phyloP scores from a whole-genome alignment of 2,888 invertebrate species.

The Agrotis exclamationis region DNA sequence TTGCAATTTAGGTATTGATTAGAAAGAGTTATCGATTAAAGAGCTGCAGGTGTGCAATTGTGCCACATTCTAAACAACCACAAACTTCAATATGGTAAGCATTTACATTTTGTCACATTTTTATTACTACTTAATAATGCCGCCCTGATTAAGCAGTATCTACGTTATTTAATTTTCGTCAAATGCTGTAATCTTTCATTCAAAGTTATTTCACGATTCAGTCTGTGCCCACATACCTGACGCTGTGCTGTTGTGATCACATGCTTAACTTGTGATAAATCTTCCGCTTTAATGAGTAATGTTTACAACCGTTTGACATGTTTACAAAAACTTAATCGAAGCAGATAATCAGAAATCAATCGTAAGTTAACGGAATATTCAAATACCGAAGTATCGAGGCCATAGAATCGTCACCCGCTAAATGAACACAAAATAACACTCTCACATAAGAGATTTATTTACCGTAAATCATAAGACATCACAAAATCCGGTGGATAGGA shows the following conservation, averaged over 20 bases:
- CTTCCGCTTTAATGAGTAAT: constrained; percentile 25
- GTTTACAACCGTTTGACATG: constrained; percentile 35
- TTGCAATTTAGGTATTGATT: neutral
- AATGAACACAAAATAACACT: constrained; percentile 75
- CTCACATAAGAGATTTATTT: constrained; percentile 76
- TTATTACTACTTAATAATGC: constrained; percentile 26
- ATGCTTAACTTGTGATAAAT: constrained; percentile 43
- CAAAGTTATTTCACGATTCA: constrained; percentile 43
- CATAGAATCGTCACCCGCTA: constrained; percentile 85
- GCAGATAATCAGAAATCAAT: constrained; percentile 71
- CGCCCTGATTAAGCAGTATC: constrained; percentile 2
- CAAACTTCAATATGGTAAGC: constrained; percentile 8
- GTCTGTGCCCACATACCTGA: constrained; percentile 23
- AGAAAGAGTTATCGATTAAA: neutral
- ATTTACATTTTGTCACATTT: constrained; percentile 10
- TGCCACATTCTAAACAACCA: neutral
- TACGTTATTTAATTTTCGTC: constrained; percentile 5
- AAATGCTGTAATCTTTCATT: constrained; percentile 13
- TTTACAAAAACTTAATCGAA: constrained; percentile 41
- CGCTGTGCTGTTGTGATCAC: constrained; percentile 66
- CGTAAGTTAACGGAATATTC: constrained; percentile 79
- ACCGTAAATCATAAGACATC: constrained; percentile 85
- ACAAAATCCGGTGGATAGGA: constrained; percentile 79
- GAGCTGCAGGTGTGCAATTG: too few species aligned
- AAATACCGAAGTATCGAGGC: constrained; percentile 82